A percentile compares a stretch with the other conserved stretches of the same genome.
Evolutionary conservation across 2,888 invertebrate species (phyloP).

Genomic region (Rugalucina vietnamica): DNA sequence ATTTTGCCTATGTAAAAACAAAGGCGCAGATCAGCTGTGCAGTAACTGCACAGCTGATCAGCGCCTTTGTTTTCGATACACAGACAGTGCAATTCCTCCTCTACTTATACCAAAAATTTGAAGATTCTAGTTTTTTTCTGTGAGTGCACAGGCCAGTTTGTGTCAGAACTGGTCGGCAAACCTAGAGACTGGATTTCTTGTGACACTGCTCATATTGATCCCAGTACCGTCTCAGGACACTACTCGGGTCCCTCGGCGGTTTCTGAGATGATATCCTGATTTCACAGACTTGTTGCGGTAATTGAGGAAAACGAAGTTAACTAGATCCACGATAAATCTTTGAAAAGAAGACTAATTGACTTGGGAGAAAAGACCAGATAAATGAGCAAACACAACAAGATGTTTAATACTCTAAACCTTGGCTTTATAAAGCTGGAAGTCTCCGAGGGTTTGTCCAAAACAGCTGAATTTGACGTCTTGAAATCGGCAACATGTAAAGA

Average conservation of each 20-base stretch:
- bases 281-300: background rate
- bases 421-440: background rate
- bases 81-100: too few relatives aligned
- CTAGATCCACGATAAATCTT: background rate
- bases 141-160: too few relatives aligned
- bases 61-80: too few relatives aligned
- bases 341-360: background rate
- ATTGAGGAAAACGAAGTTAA: constrained; percentile 9
- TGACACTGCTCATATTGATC: background rate
- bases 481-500: too few relatives aligned
- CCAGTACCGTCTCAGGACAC: background rate
- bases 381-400: constrained; percentile 1
- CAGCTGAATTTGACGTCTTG: background rate
- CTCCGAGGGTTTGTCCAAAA: background rate
- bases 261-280: background rate
- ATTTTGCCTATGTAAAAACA: too few relatives aligned
- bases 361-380: background rate
- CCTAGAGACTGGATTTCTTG: too few relatives aligned
- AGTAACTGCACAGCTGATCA: too few relatives aligned
- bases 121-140: too few relatives aligned
- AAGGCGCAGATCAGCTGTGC: too few relatives aligned
- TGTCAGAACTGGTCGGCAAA: too few relatives aligned
- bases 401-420: background rate
- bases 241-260: background rate
- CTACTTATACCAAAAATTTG: too few relatives aligned